Percentiles rank a stretch among this genome's conserved stretches.
These are phyloP conservation scores for Chelon auratus DNA, from an alignment of 2,797 vertebrate genomes.

Conservation along the genomic window DNA sequence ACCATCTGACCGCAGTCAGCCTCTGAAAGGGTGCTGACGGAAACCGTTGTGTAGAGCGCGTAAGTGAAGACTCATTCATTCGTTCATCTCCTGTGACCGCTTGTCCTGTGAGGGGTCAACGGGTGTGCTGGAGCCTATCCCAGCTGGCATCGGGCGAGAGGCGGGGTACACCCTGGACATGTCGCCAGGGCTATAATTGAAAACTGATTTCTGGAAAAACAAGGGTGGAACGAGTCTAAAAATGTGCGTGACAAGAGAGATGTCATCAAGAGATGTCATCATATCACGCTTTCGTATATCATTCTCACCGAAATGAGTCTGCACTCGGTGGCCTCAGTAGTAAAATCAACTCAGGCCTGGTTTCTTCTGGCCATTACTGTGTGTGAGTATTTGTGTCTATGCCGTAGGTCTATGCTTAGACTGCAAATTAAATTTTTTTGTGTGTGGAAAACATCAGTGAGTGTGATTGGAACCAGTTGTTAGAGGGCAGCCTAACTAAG, in stretches of 20 bases:
- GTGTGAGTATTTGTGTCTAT: neutral
- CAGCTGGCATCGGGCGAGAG: too few relatives aligned
- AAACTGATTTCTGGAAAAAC: neutral
- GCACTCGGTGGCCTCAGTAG: neutral
- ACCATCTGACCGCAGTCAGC: constrained; percentile 8
- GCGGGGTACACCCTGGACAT: too few relatives aligned
- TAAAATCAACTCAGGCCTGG: constrained; percentile 2
- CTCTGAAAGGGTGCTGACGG: constrained; percentile 31
- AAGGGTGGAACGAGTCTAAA: constrained; percentile 5
- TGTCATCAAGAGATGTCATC: neutral
- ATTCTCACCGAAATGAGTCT: constrained; percentile 5
- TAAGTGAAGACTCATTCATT: constrained; percentile 23
- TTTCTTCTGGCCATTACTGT: neutral
- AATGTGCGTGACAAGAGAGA: constrained; percentile 4
- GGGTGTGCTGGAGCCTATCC: too few relatives aligned
- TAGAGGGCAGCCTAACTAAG: neutral
- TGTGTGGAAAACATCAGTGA: neutral
- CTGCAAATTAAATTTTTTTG: constrained; percentile 1
- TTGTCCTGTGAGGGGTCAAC: too few relatives aligned
- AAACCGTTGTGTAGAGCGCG: constrained; percentile 20
- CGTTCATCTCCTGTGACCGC: too few relatives aligned
- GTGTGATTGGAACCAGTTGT: neutral
- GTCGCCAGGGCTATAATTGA: neutral
- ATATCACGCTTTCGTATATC: neutral
- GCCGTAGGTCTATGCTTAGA: neutral